Evolutionary conservation across 2,888 invertebrate genomes (phyloP).

Genomic region (Catocala fraxini): DNA sequence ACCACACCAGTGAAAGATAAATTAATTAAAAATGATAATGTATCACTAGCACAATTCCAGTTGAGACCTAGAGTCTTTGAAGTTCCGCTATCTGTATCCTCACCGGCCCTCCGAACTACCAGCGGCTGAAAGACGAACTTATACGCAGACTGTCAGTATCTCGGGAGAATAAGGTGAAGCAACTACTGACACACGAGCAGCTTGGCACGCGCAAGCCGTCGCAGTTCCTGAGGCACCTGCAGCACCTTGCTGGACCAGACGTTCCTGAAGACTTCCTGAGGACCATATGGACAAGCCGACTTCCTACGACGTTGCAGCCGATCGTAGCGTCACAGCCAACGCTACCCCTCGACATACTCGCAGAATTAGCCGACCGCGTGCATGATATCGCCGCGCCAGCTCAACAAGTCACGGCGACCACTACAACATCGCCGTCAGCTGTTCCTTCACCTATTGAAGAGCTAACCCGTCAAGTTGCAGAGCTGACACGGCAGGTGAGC

Average conservation of each 20-base stretch:
- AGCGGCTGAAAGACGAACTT: not conserved
- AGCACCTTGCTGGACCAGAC: not conserved
- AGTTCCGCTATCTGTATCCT: no score
- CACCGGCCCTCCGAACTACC: not conserved
- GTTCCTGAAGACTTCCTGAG: conserved; percentile 4
- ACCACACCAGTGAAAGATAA: no score
- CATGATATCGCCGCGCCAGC: conserved; percentile 24
- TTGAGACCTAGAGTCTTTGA: no score
- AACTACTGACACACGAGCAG: not conserved
- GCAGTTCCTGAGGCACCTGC: conserved; percentile 1
- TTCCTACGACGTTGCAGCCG: conserved; percentile 12
- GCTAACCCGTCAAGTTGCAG: not conserved
- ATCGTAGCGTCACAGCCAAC: conserved; percentile 29
- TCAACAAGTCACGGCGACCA: conserved; percentile 15
- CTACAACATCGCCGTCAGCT: not conserved
- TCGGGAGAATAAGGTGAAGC: conserved; percentile 5
- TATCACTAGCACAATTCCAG: no score
- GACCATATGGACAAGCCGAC: conserved; percentile 9
- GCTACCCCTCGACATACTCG: conserved; percentile 18
- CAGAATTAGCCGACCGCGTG: conserved; percentile 35
- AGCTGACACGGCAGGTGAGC: conserved; percentile 3
- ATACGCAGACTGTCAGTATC: not conserved
- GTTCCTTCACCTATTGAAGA: not conserved
- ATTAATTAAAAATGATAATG: no score
- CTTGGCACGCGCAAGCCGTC: conserved; percentile 1